Base-by-base conservation (phyloP, 2,113 vertebrate species). In the Peromyscus californicus region DNA sequence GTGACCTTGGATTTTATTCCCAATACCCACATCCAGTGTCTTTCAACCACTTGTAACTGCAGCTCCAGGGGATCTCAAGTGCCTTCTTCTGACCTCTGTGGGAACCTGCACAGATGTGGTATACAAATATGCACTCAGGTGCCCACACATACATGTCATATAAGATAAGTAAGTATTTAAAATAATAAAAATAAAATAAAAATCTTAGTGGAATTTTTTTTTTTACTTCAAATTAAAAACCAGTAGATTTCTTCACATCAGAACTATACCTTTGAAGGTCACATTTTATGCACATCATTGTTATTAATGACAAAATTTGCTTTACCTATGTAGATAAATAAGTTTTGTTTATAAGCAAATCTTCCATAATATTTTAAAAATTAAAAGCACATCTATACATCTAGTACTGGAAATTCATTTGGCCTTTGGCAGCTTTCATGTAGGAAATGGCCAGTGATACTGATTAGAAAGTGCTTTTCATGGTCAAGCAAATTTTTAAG, bases 161-260 rank as follows among this genome's bases (percentile, higher is more conserved):
- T 85, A 69, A 48, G 48, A 48, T 51, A 51, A 87, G 67, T 65
- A 42, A 33, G 19, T 48, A 9, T 87, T 48, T 10, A 87, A 22
- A 69, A 48, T 29, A 65, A 86, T 65, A 31, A 84, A 84, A 26
- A 42, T 84, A 63, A 63, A 84, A 63, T 87, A 59, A 89, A 91
- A 76, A 59, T 10, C 78, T 5, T 87, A 0, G 17, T 88, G 24
- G 7, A 65, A 90, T 51, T 51, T 51, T 51, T 51, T 51, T 87
- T 74, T 83, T 80, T 95, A 91, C 16, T 59, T 63, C 0, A 95
- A 96, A 75, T 88, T 83, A 87, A 61, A 69, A 69, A 63, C 92
- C 5, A 70, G 59, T 74, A 17, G 6, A 67, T 93, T 78, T 93
- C 48, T 94, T 93, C 51, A 67, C 31, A 69, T 36, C 19, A 13